Evolutionary conservation across 2,888 invertebrate species (phyloP), one percentile per base, ranked within the genome.

Genomic region (Eupithecia insigniata): DNA sequence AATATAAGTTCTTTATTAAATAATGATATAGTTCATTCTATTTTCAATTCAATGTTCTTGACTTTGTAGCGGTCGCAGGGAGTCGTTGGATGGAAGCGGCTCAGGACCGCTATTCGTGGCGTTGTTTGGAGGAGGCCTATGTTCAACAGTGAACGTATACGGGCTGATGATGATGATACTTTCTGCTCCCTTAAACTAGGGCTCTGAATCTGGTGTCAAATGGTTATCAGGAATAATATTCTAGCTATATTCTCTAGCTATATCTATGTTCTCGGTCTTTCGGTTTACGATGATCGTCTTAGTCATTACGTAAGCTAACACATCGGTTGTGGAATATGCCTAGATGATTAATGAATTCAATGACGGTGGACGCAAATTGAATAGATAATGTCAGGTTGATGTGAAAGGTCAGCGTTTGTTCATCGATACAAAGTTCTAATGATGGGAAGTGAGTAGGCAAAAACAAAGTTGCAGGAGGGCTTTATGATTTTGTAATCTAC

Each of bases 281-380:
- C 18, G 32, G 8, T 30, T 32, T n/a, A 62, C 12, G 18, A 32
- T 62, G 34, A 64, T 64, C 16, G 26, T 64, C 22, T 22, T 36
- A 60, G 60, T 60, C 22, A 62, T 62, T 64, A 34, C 64, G 36
- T 64, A 64, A 36, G 34, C 64, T 34, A 30, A 60, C 64, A 28
- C 28, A n/a, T 39, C 30, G 78, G 83, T 83, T 80, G 77, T 82
- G 79, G 67, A 61, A 70, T 72, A 80, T 78, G 79, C 75, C 79
- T 78, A 78, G 75, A 82, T 84, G 86, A 85, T 84, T 86, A 85
- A 87, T 87, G 85, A 82, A 82, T 78, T 76, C 70, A 75, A 78
- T 83, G 80, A 80, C 78, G 80, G 76, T 78, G 76, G 78, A 78
- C 77, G 78, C 77, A 83, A 84, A 84, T 86, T 84, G 79, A 82